Evolutionary conservation across 2,113 vertebrate species (phyloP), one percentile per base, ranked within the genome.

Genomic region (Pagrus major): DNA sequence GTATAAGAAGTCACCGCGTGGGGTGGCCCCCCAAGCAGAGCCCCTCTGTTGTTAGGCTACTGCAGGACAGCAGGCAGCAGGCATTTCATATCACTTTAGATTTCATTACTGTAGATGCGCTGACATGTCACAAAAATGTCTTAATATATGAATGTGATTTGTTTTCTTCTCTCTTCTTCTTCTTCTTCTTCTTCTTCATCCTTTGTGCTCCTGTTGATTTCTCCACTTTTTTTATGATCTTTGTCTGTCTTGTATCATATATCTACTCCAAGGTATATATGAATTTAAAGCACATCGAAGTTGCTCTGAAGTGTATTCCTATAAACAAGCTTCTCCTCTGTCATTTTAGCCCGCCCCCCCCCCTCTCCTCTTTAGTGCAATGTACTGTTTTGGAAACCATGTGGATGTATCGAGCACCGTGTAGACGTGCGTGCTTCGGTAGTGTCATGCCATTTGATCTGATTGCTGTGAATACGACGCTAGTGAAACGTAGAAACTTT

Each of bases 61-160:
- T 91, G 88, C 92, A 84, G 84, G 91, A 90, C 84, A 85, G 85
- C 85, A 71, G 83, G 73, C 84, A 83, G 81, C 74, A 75, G 84
- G 84, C 91, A 41, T 92, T 91, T 93, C 90, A 88, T 87, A 86
- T 89, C 89, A 86, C 88, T 35, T 90, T 89, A 87, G 80, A 91
- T 86, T 91, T 91, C 84, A 90, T 93, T 93, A 87, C 86, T 92
- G 78, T 92, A 90, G 91, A 91, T 76, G 91, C 91, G 93, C 92
- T 91, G 90, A 94, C 89, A 85, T 88, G 90, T 92, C 93, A 93
- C 91, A 37, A 5, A 93, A 92, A 93, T 84, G 92, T 95, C 93
- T 94, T 95, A 94, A 94, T 88, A 87, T 94, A 75, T 90, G 90
- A 92, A 93, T 94, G 89, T 93, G 88, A 90, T 90, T 91, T 18